Evolutionary conservation across 1,140 invertebrate species (phyloP), one percentile per base, ranked within the genome.

Genomic region (Cecropterus lyciades): DNA sequence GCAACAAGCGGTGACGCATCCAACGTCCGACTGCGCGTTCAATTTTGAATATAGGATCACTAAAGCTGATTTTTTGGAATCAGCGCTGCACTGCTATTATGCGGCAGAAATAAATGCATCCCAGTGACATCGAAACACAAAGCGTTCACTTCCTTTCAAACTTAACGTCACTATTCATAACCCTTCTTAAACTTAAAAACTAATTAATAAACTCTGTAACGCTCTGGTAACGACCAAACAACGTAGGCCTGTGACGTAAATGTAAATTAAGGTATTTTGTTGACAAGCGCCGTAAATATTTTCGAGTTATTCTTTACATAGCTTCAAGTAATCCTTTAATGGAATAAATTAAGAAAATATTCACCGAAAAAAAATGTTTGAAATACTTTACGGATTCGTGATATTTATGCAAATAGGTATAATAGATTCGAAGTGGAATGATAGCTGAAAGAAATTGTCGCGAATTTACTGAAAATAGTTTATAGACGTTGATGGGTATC

Each of bases 141-240:
- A 30, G 27, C 3, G 7, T 30, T 30, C 27, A 30, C 7, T 7
- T 5, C 3, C 27, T 37, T 11, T 11, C 33, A 37, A 55, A 55
- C 10, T 14, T 17, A 16, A 4, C 15, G 14, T 17, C 6, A 55
- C 52, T 11, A 53, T 63, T 67, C 67, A 69, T 55, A 69, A 75
- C 67, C 69, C 73, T 72, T 77, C 68, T 71, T 55, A 67, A 79
- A 74, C 65, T 78, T 75, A 85, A 87, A 85, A 83, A 75, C 7
- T 87, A 85, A 89, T 89, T 89, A 87, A 87, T 85, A 80, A 78
- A 85, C 77, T 82, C 62, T 60, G 71, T 73, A 73, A 79, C 71
- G 68, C 65, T 65, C 67, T 30, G 65, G 67, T 59, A 59, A 20
- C 65, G 62, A 57, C 85, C 77, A 84, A 59, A 62, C 33, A 69